These are phyloP conservation scores for Hyppa rectilinea DNA, from an alignment of 2,888 invertebrate genomes.

Conservation along the genomic window DNA sequence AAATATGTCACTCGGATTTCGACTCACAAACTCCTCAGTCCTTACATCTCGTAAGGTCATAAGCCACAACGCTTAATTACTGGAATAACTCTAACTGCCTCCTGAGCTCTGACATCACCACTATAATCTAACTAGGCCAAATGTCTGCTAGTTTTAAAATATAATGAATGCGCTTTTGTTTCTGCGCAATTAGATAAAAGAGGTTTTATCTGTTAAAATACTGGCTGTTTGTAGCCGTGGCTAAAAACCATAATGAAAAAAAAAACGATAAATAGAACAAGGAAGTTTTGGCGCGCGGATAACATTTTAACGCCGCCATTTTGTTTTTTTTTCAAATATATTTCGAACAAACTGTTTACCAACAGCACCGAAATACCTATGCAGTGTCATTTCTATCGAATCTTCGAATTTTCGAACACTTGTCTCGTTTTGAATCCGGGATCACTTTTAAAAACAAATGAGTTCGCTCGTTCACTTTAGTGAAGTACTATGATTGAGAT, in stretches of 20 bases:
- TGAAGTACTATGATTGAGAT: neutral
- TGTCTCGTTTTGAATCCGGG: neutral
- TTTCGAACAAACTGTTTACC: neutral
- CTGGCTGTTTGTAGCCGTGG: neutral
- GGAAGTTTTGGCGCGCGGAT: neutral
- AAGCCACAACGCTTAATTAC: conserved; percentile 41
- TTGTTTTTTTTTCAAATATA: neutral
- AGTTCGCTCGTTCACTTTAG: neutral
- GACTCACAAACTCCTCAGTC: neutral
- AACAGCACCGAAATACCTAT: neutral
- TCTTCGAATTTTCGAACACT: neutral
- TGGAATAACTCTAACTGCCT: conserved; percentile 13
- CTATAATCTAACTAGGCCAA: conserved; percentile 50
- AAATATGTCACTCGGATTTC: conserved; percentile 12
- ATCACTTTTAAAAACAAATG: neutral
- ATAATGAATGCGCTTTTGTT: conserved; percentile 39
- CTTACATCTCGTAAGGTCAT: conserved; percentile 31
- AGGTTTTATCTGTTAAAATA: conserved; percentile 14
- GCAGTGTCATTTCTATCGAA: neutral
- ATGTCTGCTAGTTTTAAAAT: conserved; percentile 29
- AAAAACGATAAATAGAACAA: neutral
- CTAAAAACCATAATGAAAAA: neutral
- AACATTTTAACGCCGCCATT: neutral
- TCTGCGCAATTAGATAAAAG: conserved; percentile 41
- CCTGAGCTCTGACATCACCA: conserved; percentile 39